Evolutionary conservation across 2,888 invertebrate species (phyloP), one percentile per base, ranked within the genome.

Genomic region (Eristalis tenax): DNA sequence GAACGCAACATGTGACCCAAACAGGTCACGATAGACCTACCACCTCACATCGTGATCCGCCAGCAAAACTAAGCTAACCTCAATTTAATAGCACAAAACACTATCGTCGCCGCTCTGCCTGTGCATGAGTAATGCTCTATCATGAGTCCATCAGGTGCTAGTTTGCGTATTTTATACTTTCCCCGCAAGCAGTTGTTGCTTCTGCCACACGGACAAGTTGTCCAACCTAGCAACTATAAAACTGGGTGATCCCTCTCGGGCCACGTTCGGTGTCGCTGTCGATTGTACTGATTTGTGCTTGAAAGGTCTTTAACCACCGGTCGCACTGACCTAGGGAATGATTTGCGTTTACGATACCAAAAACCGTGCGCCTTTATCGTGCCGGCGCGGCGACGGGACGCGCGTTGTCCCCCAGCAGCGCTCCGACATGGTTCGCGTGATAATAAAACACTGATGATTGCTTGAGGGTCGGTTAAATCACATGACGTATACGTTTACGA

Each of bases 301-400:
- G 28, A 63, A 63, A 43, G 22, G 61, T 73, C 73, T 61, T 56
- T 32, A 35, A 43, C 40, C 43, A 43, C 32, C 23, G 40, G n/a
- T 74, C 64, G 35, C 64, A 64, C 74, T 74, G 74, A 74, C 64
- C 74, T 66, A 75, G 75, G 26, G 65, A 65, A 35, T 75, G 65
- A 23, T 65, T 57, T 26, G 10, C 23, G 59, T 57, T 75, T 38
- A 38, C 40, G 26, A n/a, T 43, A 40, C 18, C 35, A 4, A 50
- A 57, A 69, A 69, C 22, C 38, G 56, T 74, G 26, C 56, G 10
- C 23, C 18, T 13, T 28, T 32, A 40, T 22, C 56, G 35, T 35
- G 15, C 13, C 40, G 38, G 65, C 3, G 26, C 26, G 26, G 26
- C 26, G 26, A n/a, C n/a, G n/a, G n/a, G n/a, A n/a, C 26, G 26